Evolutionary conservation across 1,140 invertebrate genomes (phyloP), one percentile per base, ranked within the genome.

Genomic region (Rhizoglyphus robini): DNA sequence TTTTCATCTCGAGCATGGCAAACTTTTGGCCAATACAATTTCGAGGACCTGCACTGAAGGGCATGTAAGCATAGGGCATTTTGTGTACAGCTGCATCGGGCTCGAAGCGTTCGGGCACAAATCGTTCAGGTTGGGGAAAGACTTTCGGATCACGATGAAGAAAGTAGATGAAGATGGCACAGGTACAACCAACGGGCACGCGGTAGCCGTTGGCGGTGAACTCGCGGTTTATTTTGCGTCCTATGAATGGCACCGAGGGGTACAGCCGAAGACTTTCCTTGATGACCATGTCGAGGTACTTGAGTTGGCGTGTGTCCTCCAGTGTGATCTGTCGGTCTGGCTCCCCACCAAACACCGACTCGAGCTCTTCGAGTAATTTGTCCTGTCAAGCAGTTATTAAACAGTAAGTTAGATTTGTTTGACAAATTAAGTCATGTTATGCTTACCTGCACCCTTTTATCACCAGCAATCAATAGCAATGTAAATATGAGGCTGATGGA

Each of bases 21-120:
- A 83, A 84, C 67, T 79, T 79, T 69, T 71, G 68, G 58, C 76
- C 75, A 41, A 76, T 76, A 63, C 75, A 76, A 66, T 76, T 76
- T n/a, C 75, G 67, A 11, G 73, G 72, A 29, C 75, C 75, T 29
- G 74, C 75, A 32, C 74, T 76, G 66, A 77, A 77, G 4, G 76
- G 76, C 31, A 76, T 70, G 66, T 74, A 78, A 3, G 74, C 70
- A 65, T 73, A 77, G 4, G 79, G 77, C 68, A 80, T 75, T 41
- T 77, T 70, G 2, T 70, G 62, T 11, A 70, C 31, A 2, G 68
- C 54, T 48, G 75, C 74, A 62, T 81, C 79, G 13, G 82, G 79
- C 25, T 82, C 72, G 76, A 89, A 90, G 70, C 86, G 78, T 63
- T 88, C 85, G 0, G 88, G 88, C 74, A 88, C 81, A 72, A 87